Base-by-base conservation (phyloP, 2,113 vertebrate genomes). In the Seriola aureovittata region DNA sequence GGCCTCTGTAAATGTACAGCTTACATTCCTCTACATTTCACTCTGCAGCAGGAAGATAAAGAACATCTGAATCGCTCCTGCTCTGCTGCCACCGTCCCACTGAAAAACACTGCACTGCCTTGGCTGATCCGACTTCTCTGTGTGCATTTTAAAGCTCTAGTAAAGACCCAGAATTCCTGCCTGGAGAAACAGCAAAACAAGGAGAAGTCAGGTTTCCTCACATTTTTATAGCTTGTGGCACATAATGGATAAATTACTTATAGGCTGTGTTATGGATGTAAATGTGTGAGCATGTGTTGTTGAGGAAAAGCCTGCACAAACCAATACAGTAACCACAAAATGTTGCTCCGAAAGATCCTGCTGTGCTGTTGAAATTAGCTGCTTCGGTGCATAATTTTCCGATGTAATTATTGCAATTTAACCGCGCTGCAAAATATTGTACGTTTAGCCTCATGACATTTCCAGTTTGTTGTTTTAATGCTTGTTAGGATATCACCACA, bases 21-120 rank as follows among this genome's bases (percentile, higher is more conserved):
- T 93, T 91, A 91, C 88, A 93, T 94, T 91, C 91, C 86, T 91
- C 87, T 72, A 72, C 80, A 77, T 93, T 91, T 92, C 78, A 73
- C 86, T 93, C 91, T 92, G 93, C 91, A 87, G 86, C 84, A 66
- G 58, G 63, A 88, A 93, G 91, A 94, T 93, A 93, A 93, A 93
- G 90, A 93, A 65, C 87, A 88, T 92, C 79, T 85, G 90, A 92
- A 82, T 87, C 57, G 11, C 75, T 91, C 60, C 64, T 72, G 72
- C 90, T 81, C 74, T 75, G 65, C 69, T 76, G 84, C 88, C 75
- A 58, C 80, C 62, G 48, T 87, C 78, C 65, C 86, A 14, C 66
- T 54, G 9, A 60, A 86, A 84, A 86, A 59, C 80, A n/a, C 81
- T 8, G 78, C 71, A 2, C 55, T 3, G 48, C 75, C 60, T 62